These are phyloP conservation scores for Dinomys branickii DNA, from an alignment of 2,113 vertebrate species.

Conservation along the genomic window DNA sequence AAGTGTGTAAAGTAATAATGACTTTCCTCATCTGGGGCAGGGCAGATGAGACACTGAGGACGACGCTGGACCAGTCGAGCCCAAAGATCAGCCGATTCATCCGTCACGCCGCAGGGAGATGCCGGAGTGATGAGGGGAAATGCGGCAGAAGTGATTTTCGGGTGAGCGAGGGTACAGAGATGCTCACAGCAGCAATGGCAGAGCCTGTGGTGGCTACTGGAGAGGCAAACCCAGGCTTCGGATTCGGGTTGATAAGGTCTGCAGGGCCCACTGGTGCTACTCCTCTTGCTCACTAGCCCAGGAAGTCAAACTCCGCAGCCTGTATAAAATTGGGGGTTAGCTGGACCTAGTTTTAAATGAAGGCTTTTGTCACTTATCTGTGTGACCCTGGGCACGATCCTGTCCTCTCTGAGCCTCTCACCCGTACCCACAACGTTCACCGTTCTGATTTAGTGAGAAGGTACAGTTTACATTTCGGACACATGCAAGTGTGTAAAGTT, in stretches of 20 bases:
- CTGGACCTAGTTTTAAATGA: background rate
- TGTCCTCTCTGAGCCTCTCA: background rate
- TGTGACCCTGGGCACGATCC: too few relatives aligned
- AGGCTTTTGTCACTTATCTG: background rate
- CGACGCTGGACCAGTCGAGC: background rate
- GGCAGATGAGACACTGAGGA: background rate
- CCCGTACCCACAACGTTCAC: background rate
- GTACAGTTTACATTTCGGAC: background rate
- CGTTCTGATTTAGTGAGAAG: background rate
- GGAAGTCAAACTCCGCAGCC: rapidly evolving
- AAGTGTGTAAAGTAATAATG: too few relatives aligned
- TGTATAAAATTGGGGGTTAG: background rate
- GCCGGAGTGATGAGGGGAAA: too few relatives aligned
- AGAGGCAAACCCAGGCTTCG: background rate
- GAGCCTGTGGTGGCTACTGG: too few relatives aligned
- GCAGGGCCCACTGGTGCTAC: background rate
- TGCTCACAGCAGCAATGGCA: background rate
- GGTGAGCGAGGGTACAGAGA: background rate
- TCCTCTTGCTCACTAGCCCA: too few relatives aligned
- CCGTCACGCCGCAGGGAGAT: background rate
- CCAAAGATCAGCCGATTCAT: background rate
- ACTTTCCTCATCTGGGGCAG: too few relatives aligned
- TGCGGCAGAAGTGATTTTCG: background rate
- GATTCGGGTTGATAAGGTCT: background rate
- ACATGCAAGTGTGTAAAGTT: background rate